phyloP scores from a whole-genome alignment of 2,113 vertebrate species.

The Perca schrenkii region DNA sequence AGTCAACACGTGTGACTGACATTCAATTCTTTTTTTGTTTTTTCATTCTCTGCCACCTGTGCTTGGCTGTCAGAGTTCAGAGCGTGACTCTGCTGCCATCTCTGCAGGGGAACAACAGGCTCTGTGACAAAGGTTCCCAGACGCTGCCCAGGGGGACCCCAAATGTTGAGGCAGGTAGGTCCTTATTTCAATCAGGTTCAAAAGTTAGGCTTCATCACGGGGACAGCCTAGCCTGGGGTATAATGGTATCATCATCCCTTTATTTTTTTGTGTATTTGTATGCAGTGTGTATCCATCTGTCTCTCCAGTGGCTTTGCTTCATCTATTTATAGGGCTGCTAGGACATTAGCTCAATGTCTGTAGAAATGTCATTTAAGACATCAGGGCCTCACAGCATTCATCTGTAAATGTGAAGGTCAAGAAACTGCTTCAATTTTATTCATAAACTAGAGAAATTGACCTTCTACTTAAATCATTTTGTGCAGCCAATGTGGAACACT shows the following conservation, averaged over 20 bases:
- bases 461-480: constrained; percentile 27
- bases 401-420: constrained; percentile 70
- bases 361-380: constrained; percentile 71
- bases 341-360: constrained; percentile 67
- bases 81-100: constrained; percentile 53
- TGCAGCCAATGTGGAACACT: constrained; percentile 11
- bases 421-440: constrained; percentile 32
- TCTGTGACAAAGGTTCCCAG: constrained; percentile 69
- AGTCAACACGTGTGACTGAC: constrained; percentile 63
- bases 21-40: constrained; percentile 70
- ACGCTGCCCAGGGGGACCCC: constrained; percentile 45
- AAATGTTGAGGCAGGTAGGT: constrained; percentile 79
- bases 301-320: constrained; percentile 33
- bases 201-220: constrained; percentile 34
- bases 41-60: constrained; percentile 80
- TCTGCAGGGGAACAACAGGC: constrained; percentile 65
- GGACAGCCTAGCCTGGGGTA: neutral
- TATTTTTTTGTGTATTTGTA: constrained; percentile 43
- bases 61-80: constrained; percentile 73
- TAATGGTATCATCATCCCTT: constrained; percentile 13
- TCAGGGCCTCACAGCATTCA: constrained; percentile 53
- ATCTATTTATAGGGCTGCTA: constrained; percentile 78
- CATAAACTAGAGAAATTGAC: constrained; percentile 28
- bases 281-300: constrained; percentile 42
- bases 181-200: constrained; percentile 40